A percentile compares a stretch with the other conserved stretches of the same genome.
phyloP scores from a whole-genome alignment of 1,140 invertebrate species.

The Phymastichus coffea region DNA sequence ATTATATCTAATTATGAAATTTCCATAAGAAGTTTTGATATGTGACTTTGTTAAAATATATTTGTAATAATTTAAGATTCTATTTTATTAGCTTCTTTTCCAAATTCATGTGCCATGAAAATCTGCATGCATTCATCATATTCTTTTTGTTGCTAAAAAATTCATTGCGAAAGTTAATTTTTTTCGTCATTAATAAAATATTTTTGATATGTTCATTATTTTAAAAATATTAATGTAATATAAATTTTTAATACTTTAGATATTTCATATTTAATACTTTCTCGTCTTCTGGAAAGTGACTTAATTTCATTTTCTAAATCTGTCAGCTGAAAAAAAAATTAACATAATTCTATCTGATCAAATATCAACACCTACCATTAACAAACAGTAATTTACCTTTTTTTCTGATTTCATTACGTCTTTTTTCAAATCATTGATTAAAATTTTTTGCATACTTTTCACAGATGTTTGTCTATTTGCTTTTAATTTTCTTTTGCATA shows the following conservation, averaged over 20 bases:
- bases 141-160: constrained; percentile 30
- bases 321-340: constrained; percentile 12
- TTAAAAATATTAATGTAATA: no score
- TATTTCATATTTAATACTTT: constrained; percentile 10
- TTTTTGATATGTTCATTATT: no score
- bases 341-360: not conserved
- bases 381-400: constrained; percentile 31
- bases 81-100: no score
- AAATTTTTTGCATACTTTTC: not conserved
- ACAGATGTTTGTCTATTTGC: not conserved
- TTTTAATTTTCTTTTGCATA: not conserved
- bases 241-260: no score
- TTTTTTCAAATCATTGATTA: constrained; percentile 32
- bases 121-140: constrained; percentile 18
- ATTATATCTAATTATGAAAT: no score
- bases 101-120: no score
- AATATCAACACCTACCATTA: not conserved
- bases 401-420: constrained; percentile 30
- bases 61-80: no score
- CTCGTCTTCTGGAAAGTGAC: not conserved
- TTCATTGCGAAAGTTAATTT: no score
- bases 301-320: constrained; percentile 21
- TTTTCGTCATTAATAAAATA: no score
- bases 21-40: no score
- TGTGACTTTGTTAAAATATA: no score